phyloP scores from a whole-genome alignment of 2,113 vertebrate genomes.

The Lathamus discolor region DNA sequence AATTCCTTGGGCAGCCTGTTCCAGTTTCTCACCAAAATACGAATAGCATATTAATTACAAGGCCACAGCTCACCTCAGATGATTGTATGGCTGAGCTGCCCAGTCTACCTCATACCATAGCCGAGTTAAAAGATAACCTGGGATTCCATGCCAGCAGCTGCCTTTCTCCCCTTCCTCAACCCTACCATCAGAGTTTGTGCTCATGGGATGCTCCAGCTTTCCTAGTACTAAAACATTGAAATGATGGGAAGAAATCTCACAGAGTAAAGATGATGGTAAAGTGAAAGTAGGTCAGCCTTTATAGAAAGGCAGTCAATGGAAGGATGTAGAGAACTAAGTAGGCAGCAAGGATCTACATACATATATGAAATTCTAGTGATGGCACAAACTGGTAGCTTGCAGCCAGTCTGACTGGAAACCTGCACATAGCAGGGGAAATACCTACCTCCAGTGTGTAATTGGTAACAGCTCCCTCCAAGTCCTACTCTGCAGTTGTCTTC shows the following conservation, averaged over 20 bases:
- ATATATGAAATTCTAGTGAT: background rate
- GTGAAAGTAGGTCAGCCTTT: background rate
- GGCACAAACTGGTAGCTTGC: background rate
- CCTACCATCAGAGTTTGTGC: background rate
- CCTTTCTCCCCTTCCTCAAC: background rate
- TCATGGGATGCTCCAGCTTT: background rate
- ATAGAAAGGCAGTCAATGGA: background rate
- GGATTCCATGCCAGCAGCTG: background rate
- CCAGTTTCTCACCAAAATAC: background rate
- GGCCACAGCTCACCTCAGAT: background rate
- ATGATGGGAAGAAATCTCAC: background rate
- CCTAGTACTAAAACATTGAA: background rate
- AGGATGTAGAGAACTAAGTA: background rate
- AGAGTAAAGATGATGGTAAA: background rate
- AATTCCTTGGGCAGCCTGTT: background rate
- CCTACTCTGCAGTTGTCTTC: background rate
- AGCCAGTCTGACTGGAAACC: background rate
- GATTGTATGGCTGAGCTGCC: background rate
- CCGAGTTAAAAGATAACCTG: background rate
- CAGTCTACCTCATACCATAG: background rate
- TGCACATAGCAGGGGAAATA: background rate
- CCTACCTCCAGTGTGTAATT: fast-evolving
- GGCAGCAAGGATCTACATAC: background rate
- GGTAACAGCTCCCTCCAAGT: background rate
- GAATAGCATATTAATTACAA: background rate